A percentile compares a stretch with the other conserved stretches of the same genome.
Conservation (phyloP, 2,113 vertebrate species). For the Pollachius pollachius region DNA sequence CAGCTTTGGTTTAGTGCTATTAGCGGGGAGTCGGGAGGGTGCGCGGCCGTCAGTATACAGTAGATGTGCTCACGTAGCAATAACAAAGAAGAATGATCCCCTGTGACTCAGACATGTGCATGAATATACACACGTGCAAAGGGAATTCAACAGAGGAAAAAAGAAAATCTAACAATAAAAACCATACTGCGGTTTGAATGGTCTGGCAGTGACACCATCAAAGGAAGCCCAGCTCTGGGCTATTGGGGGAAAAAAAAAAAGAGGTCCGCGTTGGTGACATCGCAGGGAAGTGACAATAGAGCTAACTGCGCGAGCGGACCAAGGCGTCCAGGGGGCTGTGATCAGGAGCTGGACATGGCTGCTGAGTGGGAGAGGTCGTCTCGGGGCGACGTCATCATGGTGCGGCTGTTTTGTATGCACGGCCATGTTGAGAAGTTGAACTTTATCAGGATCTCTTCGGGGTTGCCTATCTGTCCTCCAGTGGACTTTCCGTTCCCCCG, state of each 20-base stretch:
- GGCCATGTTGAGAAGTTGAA: not conserved
- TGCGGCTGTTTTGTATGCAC: no score
- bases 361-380: conserved; percentile 22
- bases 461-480: conserved; percentile 30
- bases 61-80: not conserved
- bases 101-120: not conserved
- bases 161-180: not conserved
- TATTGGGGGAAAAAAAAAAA: not conserved
- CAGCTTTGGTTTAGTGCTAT: not conserved
- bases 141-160: not conserved
- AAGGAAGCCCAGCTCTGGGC: conserved; percentile 1
- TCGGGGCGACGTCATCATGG: not conserved
- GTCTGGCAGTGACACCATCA: conserved; percentile 19
- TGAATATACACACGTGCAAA: conserved; percentile 1
- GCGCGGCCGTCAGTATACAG: no score
- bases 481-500: conserved; percentile 48
- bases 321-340: no score
- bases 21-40: not conserved
- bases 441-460: conserved; percentile 43
- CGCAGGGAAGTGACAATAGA: conserved; percentile 1
- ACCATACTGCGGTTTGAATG: not conserved
- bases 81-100: not conserved
- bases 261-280: conserved; percentile 9
- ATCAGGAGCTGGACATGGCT: conserved; percentile 1
- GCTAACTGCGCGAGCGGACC: conserved; percentile 4